Conservation (phyloP, 2,888 invertebrate genomes). For the Drosophila gaucha region DNA sequence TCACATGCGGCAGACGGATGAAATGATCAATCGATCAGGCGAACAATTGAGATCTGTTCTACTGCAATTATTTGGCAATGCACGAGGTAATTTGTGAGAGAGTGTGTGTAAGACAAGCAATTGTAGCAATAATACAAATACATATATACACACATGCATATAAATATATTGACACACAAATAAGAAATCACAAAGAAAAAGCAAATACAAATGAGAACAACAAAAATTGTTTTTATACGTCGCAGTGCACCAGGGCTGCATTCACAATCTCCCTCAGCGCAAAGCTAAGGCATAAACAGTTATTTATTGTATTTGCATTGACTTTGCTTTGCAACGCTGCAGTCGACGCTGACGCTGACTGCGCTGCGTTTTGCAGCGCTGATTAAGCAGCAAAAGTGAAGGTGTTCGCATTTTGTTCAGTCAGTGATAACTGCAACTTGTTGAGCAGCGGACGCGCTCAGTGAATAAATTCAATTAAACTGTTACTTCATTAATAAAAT, state of each 20-base stretch:
- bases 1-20: conserved; percentile 18
- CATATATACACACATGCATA: conserved; percentile 2
- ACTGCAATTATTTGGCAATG: conserved; percentile 61
- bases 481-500: neutral
- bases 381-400: conserved; percentile 56
- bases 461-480: neutral
- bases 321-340: conserved; percentile 11
- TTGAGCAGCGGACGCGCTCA: conserved; percentile 36
- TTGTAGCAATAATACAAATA: conserved; percentile 33
- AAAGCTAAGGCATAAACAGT: conserved; percentile 21
- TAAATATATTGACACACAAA: conserved; percentile 9
- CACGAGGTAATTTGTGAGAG: conserved; percentile 12
- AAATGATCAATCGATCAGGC: neutral
- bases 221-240: conserved; percentile 1
- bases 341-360: conserved; percentile 6
- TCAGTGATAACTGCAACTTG: conserved; percentile 68
- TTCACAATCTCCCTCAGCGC: conserved; percentile 5
- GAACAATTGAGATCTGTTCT: conserved; percentile 19
- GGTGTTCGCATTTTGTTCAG: conserved; percentile 42
- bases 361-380: conserved; percentile 16
- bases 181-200: conserved; percentile 7
- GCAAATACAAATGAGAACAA: neutral
- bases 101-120: conserved; percentile 28
- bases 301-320: conserved; percentile 37
- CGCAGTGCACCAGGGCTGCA: conserved; percentile 49